These are phyloP conservation scores for Xenus cinereus DNA, from an alignment of 2,113 vertebrate species.

Conservation along the genomic window DNA sequence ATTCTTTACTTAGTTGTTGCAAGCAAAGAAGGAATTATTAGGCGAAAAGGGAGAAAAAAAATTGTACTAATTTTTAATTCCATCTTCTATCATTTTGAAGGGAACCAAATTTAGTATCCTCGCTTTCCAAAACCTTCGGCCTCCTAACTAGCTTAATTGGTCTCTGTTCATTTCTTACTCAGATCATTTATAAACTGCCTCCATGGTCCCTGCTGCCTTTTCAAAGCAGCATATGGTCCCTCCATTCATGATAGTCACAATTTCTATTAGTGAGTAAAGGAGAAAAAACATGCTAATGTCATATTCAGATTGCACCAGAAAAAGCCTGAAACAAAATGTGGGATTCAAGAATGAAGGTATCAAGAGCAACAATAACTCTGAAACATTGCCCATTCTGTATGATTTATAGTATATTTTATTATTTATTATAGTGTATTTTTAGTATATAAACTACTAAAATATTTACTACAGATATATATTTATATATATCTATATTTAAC, in stretches of 20 bases:
- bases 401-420: neutral
- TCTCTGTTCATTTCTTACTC: constrained; percentile 61
- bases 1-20: neutral
- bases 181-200: constrained; percentile 54
- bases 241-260: constrained; percentile 48
- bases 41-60: neutral
- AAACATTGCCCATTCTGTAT: neutral
- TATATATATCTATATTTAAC: neutral
- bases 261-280: constrained; percentile 43
- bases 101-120: constrained; percentile 1
- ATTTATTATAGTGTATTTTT: neutral
- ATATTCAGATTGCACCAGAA: neutral
- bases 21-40: neutral
- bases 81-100: neutral
- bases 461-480: neutral
- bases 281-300: constrained; percentile 7
- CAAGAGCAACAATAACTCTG: neutral
- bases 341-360: neutral
- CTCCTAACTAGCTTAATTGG: constrained; percentile 57
- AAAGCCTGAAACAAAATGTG: neutral
- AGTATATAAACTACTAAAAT: neutral
- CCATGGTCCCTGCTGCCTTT: constrained; percentile 45
- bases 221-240: constrained; percentile 61
- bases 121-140: neutral
- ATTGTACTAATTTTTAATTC: neutral